Conservation (phyloP, 2,113 vertebrate species). For the Orientallactaga bullata region DNA sequence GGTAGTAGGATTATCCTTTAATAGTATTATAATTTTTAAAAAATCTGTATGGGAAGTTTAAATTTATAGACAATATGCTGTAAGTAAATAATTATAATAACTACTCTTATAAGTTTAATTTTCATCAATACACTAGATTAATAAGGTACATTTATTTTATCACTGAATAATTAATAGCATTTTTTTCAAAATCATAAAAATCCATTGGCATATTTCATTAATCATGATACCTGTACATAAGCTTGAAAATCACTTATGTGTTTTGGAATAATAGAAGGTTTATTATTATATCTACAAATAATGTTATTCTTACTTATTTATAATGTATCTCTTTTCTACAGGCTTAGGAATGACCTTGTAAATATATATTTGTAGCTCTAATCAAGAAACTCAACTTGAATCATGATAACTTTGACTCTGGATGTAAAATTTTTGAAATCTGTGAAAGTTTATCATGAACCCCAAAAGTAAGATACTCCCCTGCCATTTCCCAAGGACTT, state of each 20-base stretch:
- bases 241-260: background rate
- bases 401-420: background rate
- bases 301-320: background rate
- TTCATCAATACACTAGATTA: background rate
- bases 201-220: background rate
- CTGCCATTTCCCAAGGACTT: background rate
- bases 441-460: background rate
- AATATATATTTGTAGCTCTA: background rate
- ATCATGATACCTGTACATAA: background rate
- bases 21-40: background rate
- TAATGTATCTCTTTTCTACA: background rate
- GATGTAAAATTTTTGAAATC: background rate
- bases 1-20: background rate
- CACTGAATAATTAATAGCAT: background rate
- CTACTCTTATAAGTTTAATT: background rate
- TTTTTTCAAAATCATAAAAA: background rate
- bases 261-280: no score
- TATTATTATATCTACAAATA: background rate
- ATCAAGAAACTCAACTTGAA: background rate
- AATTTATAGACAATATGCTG: background rate
- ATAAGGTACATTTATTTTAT: background rate
- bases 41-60: background rate
- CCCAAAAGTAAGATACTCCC: background rate
- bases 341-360: no score
- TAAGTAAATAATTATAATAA: conserved; percentile 19